These are phyloP conservation scores for Clostera curtula DNA, from an alignment of 2,888 invertebrate genomes.

Conservation along the genomic window DNA sequence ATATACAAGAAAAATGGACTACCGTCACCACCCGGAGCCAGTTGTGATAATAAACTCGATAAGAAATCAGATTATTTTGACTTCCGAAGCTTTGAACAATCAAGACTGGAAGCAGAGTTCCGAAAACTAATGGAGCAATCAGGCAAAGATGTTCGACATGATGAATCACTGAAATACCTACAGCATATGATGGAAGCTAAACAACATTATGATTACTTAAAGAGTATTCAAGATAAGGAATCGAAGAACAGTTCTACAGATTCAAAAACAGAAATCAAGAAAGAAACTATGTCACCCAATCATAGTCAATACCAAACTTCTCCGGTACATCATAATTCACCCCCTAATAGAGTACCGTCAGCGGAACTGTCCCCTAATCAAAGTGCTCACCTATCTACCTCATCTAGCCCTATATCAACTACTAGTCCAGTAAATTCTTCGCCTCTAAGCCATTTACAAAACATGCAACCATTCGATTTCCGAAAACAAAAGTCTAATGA, in stretches of 20 bases:
- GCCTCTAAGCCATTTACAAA: constrained; percentile 91
- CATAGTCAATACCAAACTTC: constrained; percentile 35
- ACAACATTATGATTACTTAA: constrained; percentile 55
- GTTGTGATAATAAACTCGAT: constrained; percentile 50
- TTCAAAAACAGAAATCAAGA: constrained; percentile 38
- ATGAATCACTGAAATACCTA: constrained; percentile 59
- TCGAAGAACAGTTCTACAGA: constrained; percentile 26
- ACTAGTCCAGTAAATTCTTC: constrained; percentile 80
- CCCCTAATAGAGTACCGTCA: constrained; percentile 45
- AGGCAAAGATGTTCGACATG: constrained; percentile 55
- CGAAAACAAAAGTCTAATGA: constrained; percentile 76
- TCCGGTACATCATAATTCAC: constrained; percentile 42
- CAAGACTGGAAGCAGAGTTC: constrained; percentile 74
- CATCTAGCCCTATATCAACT: constrained; percentile 60
- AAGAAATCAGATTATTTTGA: constrained; percentile 58
- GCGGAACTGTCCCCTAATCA: constrained; percentile 58
- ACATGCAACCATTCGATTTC: constrained; percentile 97
- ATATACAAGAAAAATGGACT: constrained; percentile 63
- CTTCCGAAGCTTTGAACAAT: constrained; percentile 51
- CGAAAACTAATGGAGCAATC: constrained; percentile 75
- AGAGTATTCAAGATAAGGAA: constrained; percentile 60
- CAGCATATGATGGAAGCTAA: constrained; percentile 67
- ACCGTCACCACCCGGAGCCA: constrained; percentile 71
- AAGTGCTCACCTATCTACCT: constrained; percentile 58
- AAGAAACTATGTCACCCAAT: constrained; percentile 48